Conservation (phyloP, 2,888 invertebrate genomes). For the Rapana venosa region DNA sequence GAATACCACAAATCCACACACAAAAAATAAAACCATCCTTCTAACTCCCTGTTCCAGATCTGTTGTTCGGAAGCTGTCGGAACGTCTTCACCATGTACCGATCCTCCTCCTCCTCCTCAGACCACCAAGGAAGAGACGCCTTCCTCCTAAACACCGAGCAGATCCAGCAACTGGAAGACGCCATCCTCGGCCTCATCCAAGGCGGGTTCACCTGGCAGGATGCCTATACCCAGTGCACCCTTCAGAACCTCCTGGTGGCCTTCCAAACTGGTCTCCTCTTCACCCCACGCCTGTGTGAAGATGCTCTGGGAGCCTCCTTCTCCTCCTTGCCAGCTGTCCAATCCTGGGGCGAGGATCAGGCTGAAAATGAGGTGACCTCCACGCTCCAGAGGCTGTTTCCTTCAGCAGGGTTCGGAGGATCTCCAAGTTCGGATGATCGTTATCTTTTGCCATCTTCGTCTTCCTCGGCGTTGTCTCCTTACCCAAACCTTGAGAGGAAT, state of each 20-base stretch:
- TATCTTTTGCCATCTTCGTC: not conserved
- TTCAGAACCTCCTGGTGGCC: constrained; percentile 83
- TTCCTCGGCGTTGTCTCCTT: not conserved
- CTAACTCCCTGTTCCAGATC: constrained; percentile 46
- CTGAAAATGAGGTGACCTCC: constrained; percentile 49
- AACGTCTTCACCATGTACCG: constrained; percentile 32
- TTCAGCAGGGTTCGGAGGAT: not conserved
- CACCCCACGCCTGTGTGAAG: constrained; percentile 49
- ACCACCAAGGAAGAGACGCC: constrained; percentile 15
- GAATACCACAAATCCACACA: too few relatives aligned
- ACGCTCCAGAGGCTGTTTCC: constrained; percentile 50
- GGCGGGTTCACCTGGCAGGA: constrained; percentile 90
- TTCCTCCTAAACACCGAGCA: constrained; percentile 47
- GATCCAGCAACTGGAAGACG: constrained; percentile 85
- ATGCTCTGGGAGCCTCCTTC: constrained; percentile 49
- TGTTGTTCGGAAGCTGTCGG: constrained; percentile 56
- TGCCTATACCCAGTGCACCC: constrained; percentile 90
- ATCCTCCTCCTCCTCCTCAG: not conserved
- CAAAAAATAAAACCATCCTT: too few relatives aligned
- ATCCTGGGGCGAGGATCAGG: constrained; percentile 34
- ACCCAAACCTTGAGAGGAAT: not conserved
- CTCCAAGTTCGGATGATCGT: not conserved
- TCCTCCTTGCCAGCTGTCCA: not conserved
- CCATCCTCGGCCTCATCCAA: constrained; percentile 85
- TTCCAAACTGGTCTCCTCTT: constrained; percentile 46